Evolutionary conservation across 1,140 invertebrate species (phyloP).

Genomic region (Drosophila eugracilis): DNA sequence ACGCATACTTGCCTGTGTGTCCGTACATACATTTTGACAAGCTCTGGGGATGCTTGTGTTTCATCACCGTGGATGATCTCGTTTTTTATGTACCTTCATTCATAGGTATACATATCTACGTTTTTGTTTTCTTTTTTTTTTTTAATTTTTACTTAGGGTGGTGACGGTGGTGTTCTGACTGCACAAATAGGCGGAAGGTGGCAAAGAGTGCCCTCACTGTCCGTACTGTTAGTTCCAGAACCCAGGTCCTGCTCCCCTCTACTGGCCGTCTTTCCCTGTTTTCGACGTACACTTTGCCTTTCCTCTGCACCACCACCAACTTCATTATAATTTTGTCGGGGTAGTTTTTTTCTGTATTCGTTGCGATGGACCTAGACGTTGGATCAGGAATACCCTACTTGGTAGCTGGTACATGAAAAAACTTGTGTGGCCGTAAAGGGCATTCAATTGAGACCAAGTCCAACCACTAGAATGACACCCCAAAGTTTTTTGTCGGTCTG

Average conservation of each 20-base stretch:
- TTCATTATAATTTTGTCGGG: slow-evolving; percentile 82
- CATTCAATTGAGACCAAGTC: slow-evolving; percentile 13
- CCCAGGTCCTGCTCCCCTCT: slow-evolving; percentile 10
- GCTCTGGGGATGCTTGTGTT: slow-evolving; percentile 8
- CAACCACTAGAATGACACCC: slow-evolving; percentile 53
- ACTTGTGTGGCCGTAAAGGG: slow-evolving; percentile 13
- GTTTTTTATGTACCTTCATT: slow-evolving; percentile 23
- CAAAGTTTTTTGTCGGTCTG: slow-evolving; percentile 69
- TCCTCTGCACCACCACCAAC: slow-evolving; percentile 70
- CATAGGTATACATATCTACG: slow-evolving; percentile 4
- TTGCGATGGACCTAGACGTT: neutral
- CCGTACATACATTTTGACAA: neutral
- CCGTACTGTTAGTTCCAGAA: neutral
- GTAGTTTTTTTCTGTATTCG: slow-evolving; percentile 66
- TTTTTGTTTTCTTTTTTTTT: slow-evolving; percentile 11
- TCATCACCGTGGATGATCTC: slow-evolving; percentile 30
- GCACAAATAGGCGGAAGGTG: slow-evolving; percentile 32
- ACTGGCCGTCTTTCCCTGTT: slow-evolving; percentile 20
- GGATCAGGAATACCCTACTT: slow-evolving; percentile 44
- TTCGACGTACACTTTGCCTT: slow-evolving; percentile 52
- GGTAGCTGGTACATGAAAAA: neutral
- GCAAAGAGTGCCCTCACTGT: slow-evolving; percentile 26
- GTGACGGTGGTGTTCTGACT: slow-evolving; percentile 31
- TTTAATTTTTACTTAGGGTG: slow-evolving; percentile 38
- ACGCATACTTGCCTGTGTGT: slow-evolving; percentile 4